phyloP scores from a whole-genome alignment of 1,140 invertebrate genomes.

The Stegodyphus dumicola region DNA sequence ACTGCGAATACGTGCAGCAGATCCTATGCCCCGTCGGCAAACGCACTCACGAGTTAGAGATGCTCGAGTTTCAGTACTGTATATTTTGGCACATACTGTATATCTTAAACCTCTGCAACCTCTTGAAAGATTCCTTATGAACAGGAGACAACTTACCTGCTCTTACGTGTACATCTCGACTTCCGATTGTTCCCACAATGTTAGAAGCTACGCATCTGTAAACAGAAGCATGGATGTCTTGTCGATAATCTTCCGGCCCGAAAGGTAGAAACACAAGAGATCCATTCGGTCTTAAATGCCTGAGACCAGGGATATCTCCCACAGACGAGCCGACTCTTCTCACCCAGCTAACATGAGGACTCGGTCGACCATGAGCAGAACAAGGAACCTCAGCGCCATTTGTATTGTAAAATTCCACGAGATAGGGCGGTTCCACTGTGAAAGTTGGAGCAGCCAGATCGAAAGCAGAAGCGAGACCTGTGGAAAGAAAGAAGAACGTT shows the following conservation, averaged over 20 bases:
- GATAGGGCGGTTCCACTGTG: slow-evolving; percentile 39
- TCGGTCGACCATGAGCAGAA: slow-evolving; percentile 88
- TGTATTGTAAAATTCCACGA: slow-evolving; percentile 55
- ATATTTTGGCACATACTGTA: too few relatives aligned
- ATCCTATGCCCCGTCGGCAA: too few relatives aligned
- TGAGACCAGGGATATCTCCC: slow-evolving; percentile 76
- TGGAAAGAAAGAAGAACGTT: not conserved
- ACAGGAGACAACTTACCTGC: slow-evolving; percentile 76
- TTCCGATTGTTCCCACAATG: slow-evolving; percentile 88
- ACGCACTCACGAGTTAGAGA: too few relatives aligned
- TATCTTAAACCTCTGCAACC: too few relatives aligned
- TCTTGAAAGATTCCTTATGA: not conserved
- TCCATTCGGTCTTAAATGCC: slow-evolving; percentile 73
- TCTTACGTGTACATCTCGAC: slow-evolving; percentile 90
- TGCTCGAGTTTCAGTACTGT: too few relatives aligned
- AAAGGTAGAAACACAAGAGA: slow-evolving; percentile 68
- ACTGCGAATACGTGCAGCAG: too few relatives aligned
- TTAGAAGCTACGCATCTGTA: slow-evolving; percentile 90
- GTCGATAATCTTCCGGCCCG: slow-evolving; percentile 67
- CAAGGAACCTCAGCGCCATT: slow-evolving; percentile 74
- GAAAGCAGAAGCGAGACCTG: slow-evolving; percentile 8
- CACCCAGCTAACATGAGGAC: slow-evolving; percentile 94
- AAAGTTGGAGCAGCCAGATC: slow-evolving; percentile 48
- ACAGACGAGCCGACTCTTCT: slow-evolving; percentile 56
- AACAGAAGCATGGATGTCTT: slow-evolving; percentile 71